Evolutionary conservation across 2,797 vertebrate species (phyloP).

Genomic region (Lutra lutra): DNA sequence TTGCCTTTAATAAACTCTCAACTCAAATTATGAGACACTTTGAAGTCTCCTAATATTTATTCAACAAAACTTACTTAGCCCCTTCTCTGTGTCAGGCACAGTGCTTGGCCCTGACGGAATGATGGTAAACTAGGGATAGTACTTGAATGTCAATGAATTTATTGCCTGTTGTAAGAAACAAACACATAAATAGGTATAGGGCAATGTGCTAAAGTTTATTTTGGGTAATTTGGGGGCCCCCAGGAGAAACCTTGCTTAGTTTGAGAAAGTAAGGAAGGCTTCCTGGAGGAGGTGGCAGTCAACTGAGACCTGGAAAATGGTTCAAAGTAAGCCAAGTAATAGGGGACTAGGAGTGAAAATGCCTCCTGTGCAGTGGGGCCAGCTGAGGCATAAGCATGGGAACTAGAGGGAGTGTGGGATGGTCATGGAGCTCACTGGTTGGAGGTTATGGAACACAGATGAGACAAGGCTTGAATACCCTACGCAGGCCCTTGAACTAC

Average conservation of each 20-base stretch:
- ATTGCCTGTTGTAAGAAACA: background rate
- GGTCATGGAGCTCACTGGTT: background rate
- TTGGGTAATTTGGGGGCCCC: conserved; percentile 39
- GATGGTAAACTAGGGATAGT: background rate
- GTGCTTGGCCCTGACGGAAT: background rate
- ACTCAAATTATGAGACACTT: conserved; percentile 3
- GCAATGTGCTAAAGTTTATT: conserved; percentile 27
- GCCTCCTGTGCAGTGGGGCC: background rate
- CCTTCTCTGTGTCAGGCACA: background rate
- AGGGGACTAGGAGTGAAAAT: background rate
- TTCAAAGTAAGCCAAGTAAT: background rate
- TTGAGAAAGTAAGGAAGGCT: background rate
- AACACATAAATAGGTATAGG: background rate
- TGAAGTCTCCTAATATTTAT: conserved; percentile 16
- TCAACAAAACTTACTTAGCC: background rate
- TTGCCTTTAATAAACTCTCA: background rate
- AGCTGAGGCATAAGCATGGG: background rate
- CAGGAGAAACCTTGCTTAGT: background rate
- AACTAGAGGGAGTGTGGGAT: background rate
- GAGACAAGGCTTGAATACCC: background rate
- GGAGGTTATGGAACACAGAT: background rate
- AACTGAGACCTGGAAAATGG: conserved; percentile 22
- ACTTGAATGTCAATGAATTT: conserved; percentile 50
- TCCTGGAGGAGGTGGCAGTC: conserved; percentile 1
- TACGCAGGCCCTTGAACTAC: background rate